Percentiles rank a stretch among this genome's conserved stretches.
phyloP scores from a whole-genome alignment of 1,140 invertebrate species.

The Platyura marginata region DNA sequence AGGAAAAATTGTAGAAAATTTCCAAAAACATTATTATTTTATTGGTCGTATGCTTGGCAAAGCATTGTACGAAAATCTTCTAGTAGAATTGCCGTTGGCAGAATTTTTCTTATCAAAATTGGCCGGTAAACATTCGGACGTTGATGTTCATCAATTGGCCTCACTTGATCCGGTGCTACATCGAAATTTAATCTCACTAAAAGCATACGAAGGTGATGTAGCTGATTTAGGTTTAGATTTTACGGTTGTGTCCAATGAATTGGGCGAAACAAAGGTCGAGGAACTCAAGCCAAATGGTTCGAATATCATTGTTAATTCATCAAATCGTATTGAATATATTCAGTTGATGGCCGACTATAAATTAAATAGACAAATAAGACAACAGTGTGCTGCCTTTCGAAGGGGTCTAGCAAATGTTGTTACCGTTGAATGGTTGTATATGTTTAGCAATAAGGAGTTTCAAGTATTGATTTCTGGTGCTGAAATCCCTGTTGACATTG shows the following conservation, averaged over 20 bases:
- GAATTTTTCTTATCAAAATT: slow-evolving; percentile 85
- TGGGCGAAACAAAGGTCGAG: slow-evolving; percentile 75
- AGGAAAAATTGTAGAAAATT: slow-evolving; percentile 64
- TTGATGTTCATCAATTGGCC: slow-evolving; percentile 85
- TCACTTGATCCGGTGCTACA: slow-evolving; percentile 86
- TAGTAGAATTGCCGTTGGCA: slow-evolving; percentile 86
- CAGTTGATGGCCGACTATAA: slow-evolving; percentile 93
- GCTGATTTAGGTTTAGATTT: slow-evolving; percentile 80
- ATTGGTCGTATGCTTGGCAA: slow-evolving; percentile 90
- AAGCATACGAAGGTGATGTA: slow-evolving; percentile 62
- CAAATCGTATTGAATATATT: slow-evolving; percentile 92
- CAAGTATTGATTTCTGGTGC: slow-evolving; percentile 90
- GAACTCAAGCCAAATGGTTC: slow-evolving; percentile 81
- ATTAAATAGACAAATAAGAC: slow-evolving; percentile 75
- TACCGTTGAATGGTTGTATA: slow-evolving; percentile 74
- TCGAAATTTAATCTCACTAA: slow-evolving; percentile 74
- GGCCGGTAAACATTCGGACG: slow-evolving; percentile 53
- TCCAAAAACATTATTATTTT: slow-evolving; percentile 84
- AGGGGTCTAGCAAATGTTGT: slow-evolving; percentile 77
- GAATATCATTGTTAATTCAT: slow-evolving; percentile 74
- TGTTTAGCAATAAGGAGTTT: slow-evolving; percentile 90
- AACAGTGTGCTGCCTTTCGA: slow-evolving; percentile 71
- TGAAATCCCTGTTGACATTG: slow-evolving; percentile 76
- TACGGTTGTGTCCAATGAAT: slow-evolving; percentile 71
- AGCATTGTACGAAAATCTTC: slow-evolving; percentile 86